Evolutionary conservation across 2,888 invertebrate genomes (phyloP), one percentile per base, ranked within the genome.

Genomic region (Volucella inanis): DNA sequence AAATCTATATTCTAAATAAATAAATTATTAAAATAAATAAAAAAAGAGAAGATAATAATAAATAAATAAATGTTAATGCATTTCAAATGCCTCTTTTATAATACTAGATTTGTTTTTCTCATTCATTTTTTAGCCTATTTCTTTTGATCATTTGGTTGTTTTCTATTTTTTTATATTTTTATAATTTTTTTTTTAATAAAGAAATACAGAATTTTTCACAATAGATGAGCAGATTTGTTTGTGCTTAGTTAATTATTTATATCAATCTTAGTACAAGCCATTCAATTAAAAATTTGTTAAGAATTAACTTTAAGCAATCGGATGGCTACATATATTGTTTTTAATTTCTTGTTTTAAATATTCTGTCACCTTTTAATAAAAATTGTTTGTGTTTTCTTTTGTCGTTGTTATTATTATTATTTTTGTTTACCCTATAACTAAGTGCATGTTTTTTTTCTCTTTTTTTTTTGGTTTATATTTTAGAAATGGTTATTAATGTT

Each of bases 231-330:
- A 75, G 14, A 65, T 49, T 41, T 55, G 31, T 6, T 54, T 61
- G 47, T 49, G 55, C 64, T 72, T 78, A 65, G 64, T 70, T 49
- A 67, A 41, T 41, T 49, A 50, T 41, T 70, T 31, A 31, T 61
- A 18, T 65, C 55, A 64, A 74, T 64, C 74, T 64, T 65, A 75
- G 70, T 57, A 67, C 49, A 78, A 64, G 55, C 54, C 11, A 15
- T 45, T 61, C 38, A 22, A 22, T 22, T 22, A 22, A 22, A 2
- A 22, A 22, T 22, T 22, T 68, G 74, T 22, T 22, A 22, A 22
- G 65, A 80, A 84, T 84, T 84, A 74, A 52, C 70, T 52, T 65
- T 49, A 84, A 84, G 79, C 83, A 84, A 79, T 67, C 65, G 70
- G 50, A 43, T 71, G 43, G 59, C 75, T 71, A 71, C 8, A 64